Evolutionary conservation across 1,140 invertebrate genomes (phyloP).

Genomic region (Drosophila simulans): DNA sequence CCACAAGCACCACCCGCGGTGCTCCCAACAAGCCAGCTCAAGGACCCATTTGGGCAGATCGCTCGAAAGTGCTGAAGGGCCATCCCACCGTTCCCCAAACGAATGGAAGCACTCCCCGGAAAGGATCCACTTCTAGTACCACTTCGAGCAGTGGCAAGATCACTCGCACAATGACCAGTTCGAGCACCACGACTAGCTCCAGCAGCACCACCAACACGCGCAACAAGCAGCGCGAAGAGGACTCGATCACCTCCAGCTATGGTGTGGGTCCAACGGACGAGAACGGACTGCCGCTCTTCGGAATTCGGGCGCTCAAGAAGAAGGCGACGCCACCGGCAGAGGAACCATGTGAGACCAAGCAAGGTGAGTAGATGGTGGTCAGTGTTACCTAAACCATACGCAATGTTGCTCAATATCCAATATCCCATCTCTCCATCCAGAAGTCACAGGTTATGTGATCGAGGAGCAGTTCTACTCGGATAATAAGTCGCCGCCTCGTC

Average conservation of each 20-base stretch:
- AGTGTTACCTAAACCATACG: neutral
- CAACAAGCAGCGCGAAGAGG: conserved; percentile 73
- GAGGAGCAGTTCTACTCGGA: conserved; percentile 88
- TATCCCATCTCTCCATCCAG: neutral
- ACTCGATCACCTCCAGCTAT: conserved; percentile 91
- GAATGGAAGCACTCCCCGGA: conserved; percentile 29
- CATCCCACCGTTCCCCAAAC: conserved; percentile 21
- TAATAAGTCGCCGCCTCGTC: conserved; percentile 88
- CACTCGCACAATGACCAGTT: conserved; percentile 51
- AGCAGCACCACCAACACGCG: conserved; percentile 84
- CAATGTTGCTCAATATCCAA: neutral
- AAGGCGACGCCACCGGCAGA: conserved; percentile 85
- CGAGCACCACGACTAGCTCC: conserved; percentile 47
- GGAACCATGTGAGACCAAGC: conserved; percentile 83
- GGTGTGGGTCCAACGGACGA: conserved; percentile 92
- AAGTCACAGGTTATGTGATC: conserved; percentile 89
- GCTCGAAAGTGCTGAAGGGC: conserved; percentile 85
- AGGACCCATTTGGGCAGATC: conserved; percentile 86
- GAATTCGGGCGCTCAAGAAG: conserved; percentile 89
- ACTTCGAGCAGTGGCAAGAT: conserved; percentile 43
- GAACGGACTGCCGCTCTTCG: conserved; percentile 90
- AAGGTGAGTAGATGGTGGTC: conserved; percentile 78
- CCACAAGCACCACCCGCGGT: conserved; percentile 22
- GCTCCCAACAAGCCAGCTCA: conserved; percentile 65
- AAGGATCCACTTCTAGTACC: conserved; percentile 49